Conservation (phyloP, 2,888 invertebrate genomes). For the Geotrupes spiniger region DNA sequence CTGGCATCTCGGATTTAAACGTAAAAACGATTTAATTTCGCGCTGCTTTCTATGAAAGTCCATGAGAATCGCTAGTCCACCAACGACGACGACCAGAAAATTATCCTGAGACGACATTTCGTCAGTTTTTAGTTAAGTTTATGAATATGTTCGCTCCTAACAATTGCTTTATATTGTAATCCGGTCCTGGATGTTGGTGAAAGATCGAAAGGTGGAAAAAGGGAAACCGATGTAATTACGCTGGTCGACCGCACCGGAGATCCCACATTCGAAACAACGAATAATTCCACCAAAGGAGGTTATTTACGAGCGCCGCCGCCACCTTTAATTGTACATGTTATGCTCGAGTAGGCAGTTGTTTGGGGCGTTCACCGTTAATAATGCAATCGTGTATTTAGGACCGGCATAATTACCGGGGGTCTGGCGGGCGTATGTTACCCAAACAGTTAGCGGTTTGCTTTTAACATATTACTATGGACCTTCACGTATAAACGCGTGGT, state of each 20-base stretch:
- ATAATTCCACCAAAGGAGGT: no score
- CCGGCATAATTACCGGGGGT: constrained; percentile 29
- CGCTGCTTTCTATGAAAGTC: background rate
- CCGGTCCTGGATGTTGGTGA: no score
- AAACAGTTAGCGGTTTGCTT: background rate
- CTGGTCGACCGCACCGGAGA: no score
- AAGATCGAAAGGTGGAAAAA: no score
- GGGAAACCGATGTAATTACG: no score
- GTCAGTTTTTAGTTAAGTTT: no score
- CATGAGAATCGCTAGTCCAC: no score
- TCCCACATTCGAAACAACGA: no score
- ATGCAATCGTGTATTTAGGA: constrained; percentile 28
- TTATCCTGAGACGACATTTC: background rate
- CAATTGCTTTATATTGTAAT: no score
- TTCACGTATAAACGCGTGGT: no score
- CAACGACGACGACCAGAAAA: background rate
- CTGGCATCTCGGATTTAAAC: background rate
- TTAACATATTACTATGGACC: no score
- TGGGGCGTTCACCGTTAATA: constrained; percentile 27
- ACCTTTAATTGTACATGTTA: constrained; percentile 12
- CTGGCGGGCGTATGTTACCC: constrained; percentile 7
- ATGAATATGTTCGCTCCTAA: no score
- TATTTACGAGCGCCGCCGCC: background rate
- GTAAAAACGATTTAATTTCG: constrained; percentile 1
- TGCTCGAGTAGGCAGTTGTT: constrained; percentile 19